Base-by-base conservation (phyloP, 2,113 vertebrate species). In the Colius striatus region DNA sequence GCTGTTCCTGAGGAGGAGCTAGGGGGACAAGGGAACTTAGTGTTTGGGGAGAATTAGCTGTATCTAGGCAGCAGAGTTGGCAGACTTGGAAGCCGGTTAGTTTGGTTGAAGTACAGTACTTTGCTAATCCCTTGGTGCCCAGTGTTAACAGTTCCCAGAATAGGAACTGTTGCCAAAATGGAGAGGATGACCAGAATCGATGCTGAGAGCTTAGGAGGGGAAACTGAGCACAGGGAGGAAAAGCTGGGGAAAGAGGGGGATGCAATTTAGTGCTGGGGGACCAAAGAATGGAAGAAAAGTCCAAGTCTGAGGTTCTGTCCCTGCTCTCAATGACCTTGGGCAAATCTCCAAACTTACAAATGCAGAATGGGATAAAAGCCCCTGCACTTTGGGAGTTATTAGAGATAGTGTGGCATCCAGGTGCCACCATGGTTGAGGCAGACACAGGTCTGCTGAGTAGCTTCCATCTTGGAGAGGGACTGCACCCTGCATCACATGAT, bases 401-500 rank as follows among this genome's bases (percentile, higher is more conserved):
- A 8, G 74, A 80, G 32, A 17, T 11, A 36, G 25, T 16, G 38
- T 5, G 30, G 32, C 55, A 48, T 30, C 78, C 74, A 43, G 45
- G 38, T 79, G 16, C 43, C 57, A 87, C 81, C 29, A 16, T 1
- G 5, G 8, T 43, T 82, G 45, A 79, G 62, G 25, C 32, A 84
- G 50, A 48, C 48, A 18, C 9, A 62, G 75, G 5, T 6, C 34
- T 5, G 6, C 41, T 67, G 70, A 38, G 57, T 10, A 3, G 29
- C 22, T 93, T 48, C 45, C 32, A 10, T n/a, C 38, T 5, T 0
- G 3, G 32, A 82, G 29, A 2, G 1, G 30, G 25, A 16, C 66
- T 41, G 2, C 0, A 0, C 13, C 0, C 34, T 29, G 15, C 0
- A 1, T 25, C 2, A 0, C 0, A 0, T 57, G 65, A 10, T 23